These are phyloP conservation scores for Drosophila mayri DNA, from an alignment of 1,140 invertebrate genomes.

Conservation along the genomic window DNA sequence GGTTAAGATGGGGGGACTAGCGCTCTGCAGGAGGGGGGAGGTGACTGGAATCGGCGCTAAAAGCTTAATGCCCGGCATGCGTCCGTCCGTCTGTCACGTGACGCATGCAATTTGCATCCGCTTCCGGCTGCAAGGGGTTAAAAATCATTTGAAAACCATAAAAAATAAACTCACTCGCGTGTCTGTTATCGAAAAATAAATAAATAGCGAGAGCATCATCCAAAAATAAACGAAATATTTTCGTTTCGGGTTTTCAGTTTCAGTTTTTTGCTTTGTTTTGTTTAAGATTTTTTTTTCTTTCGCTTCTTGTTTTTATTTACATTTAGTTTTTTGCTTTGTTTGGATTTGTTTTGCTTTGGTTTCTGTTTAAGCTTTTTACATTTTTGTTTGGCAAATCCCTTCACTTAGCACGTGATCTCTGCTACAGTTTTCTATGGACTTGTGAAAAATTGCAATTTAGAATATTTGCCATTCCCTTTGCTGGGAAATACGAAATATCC, in stretches of 20 bases:
- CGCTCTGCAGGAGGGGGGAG: neutral
- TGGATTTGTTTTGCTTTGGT: conserved; percentile 33
- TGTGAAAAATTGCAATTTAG: conserved; percentile 71
- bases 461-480: conserved; percentile 82
- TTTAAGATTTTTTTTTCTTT: conserved; percentile 11
- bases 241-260: conserved; percentile 26
- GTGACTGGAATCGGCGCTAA: conserved; percentile 66
- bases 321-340: conserved; percentile 25
- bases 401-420: conserved; percentile 70
- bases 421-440: conserved; percentile 31
- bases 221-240: conserved; percentile 45
- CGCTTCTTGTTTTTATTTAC: too few relatives aligned
- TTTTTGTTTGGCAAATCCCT: conserved; percentile 78
- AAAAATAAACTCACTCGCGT: conserved; percentile 77
- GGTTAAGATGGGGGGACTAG: neutral
- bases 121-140: conserved; percentile 76
- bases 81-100: conserved; percentile 75
- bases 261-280: neutral
- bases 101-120: conserved; percentile 83
- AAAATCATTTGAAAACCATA: conserved; percentile 84
- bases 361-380: conserved; percentile 73
- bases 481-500: conserved; percentile 7
- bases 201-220: conserved; percentile 57
- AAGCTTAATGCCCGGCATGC: conserved; percentile 75
- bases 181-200: conserved; percentile 76